Percentiles rank a stretch among this genome's conserved stretches.
These are phyloP conservation scores for Stichopus horrens DNA, from an alignment of 53 echinoderm and acorn worm species.

Conservation along the genomic window DNA sequence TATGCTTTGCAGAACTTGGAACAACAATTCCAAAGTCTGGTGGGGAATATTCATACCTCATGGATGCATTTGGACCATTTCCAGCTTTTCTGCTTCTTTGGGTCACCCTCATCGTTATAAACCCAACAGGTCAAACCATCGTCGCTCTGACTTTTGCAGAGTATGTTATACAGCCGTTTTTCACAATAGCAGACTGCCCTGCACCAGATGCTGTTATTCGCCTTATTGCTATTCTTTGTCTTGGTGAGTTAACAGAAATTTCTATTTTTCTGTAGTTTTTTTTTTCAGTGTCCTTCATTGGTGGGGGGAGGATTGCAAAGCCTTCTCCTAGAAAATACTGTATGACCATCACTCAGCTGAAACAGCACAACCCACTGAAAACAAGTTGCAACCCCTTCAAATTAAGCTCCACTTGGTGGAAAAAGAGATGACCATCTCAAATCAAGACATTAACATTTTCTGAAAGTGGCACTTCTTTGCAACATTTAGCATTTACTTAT, in stretches of 20 bases:
- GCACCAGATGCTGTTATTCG: slow-evolving; percentile 73
- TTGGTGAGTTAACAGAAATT: slow-evolving; percentile 66
- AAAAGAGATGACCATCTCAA: no score
- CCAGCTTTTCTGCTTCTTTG: slow-evolving; percentile 84
- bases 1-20: slow-evolving; percentile 93
- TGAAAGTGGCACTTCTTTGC: no score
- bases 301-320: no score
- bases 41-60: slow-evolving; percentile 88
- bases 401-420: no score
- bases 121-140: slow-evolving; percentile 94
- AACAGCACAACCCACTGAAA: no score
- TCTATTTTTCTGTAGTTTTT: no score
- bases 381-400: no score
- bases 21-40: slow-evolving; percentile 85
- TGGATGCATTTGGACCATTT: slow-evolving; percentile 71
- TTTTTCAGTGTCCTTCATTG: no score
- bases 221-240: slow-evolving; percentile 72
- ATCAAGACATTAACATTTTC: no score
- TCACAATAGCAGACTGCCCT: slow-evolving; percentile 72
- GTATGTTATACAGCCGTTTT: slow-evolving; percentile 92
- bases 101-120: slow-evolving; percentile 93
- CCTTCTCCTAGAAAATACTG: no score
- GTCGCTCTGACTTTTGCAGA: slow-evolving; percentile 87
- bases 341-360: no score
- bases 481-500: no score